Evolutionary conservation across 2,888 invertebrate species (phyloP).

Genomic region (Loripinus fragilis): DNA sequence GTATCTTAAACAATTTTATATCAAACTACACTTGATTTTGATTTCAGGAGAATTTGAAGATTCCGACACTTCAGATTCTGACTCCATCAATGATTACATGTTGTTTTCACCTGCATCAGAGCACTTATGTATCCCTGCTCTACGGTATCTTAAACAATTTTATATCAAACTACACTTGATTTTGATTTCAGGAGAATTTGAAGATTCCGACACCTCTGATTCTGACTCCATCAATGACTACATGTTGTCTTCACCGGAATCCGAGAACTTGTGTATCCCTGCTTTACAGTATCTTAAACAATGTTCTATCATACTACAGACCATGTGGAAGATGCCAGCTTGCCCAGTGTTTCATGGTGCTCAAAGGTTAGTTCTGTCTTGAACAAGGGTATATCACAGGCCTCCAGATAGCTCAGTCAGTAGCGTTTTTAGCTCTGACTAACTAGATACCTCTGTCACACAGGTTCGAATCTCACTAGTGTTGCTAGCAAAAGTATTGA

Average conservation of each 20-base stretch:
- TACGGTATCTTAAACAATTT: slow-evolving; percentile 93
- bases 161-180: slow-evolving; percentile 94
- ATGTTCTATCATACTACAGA: slow-evolving; percentile 93
- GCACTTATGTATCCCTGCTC: slow-evolving; percentile 86
- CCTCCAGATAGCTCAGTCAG: no score
- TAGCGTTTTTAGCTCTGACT: no score
- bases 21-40: slow-evolving; percentile 89
- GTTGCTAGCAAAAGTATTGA: no score
- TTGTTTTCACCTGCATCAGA: slow-evolving; percentile 67
- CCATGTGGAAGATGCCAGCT: slow-evolving; percentile 97
- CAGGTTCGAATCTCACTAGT: no score
- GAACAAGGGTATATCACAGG: no score
- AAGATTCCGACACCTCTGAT: slow-evolving; percentile 75
- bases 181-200: slow-evolving; percentile 75
- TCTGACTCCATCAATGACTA: slow-evolving; percentile 75
- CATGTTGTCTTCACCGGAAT: slow-evolving; percentile 59
- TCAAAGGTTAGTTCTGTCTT: slow-evolving; percentile 84
- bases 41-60: slow-evolving; percentile 78
- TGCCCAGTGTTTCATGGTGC: slow-evolving; percentile 96
- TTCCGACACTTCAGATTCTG: slow-evolving; percentile 74
- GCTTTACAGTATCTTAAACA: slow-evolving; percentile 93
- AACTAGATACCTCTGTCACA: no score
- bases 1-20: slow-evolving; percentile 93
- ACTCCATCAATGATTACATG: slow-evolving; percentile 71
- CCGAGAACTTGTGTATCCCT: slow-evolving; percentile 85